A percentile compares a stretch with the other conserved stretches of the same genome.
Conservation (phyloP, 2,888 invertebrate species). For the Lordiphosa fenestrarum region DNA sequence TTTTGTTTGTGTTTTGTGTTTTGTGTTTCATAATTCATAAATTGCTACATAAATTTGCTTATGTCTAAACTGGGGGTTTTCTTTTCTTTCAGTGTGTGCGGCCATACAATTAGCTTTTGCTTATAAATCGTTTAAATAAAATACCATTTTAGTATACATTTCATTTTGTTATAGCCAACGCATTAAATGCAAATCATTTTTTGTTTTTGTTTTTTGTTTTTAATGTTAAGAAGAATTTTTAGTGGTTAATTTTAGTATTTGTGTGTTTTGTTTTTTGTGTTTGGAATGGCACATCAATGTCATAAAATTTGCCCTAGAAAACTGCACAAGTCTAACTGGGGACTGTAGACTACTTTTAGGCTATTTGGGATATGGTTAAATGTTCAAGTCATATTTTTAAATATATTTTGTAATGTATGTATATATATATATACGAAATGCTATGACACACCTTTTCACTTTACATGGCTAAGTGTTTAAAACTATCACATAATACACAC, state of each 20-base stretch:
- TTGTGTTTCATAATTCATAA: constrained; percentile 41
- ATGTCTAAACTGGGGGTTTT: constrained; percentile 39
- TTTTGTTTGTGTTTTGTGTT: constrained; percentile 29
- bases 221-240: constrained; percentile 9
- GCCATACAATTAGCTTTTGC: constrained; percentile 37
- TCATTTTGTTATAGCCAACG: constrained; percentile 58
- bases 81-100: constrained; percentile 48
- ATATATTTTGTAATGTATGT: constrained; percentile 15
- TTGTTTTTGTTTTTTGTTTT: constrained; percentile 26
- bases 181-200: constrained; percentile 67
- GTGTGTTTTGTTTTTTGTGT: background rate
- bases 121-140: constrained; percentile 65
- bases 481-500: constrained; percentile 64
- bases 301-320: constrained; percentile 61
- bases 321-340: constrained; percentile 50
- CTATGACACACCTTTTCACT: constrained; percentile 78
- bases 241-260: constrained; percentile 12
- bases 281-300: constrained; percentile 78
- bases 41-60: constrained; percentile 66
- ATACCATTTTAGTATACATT: constrained; percentile 61
- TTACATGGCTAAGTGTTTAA: constrained; percentile 72
- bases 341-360: constrained; percentile 64
- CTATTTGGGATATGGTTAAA: constrained; percentile 70
- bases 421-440: constrained; percentile 52
- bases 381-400: constrained; percentile 43